Evolutionary conservation across 2,113 vertebrate genomes (phyloP).

Genomic region (Alexandromys fortis): DNA sequence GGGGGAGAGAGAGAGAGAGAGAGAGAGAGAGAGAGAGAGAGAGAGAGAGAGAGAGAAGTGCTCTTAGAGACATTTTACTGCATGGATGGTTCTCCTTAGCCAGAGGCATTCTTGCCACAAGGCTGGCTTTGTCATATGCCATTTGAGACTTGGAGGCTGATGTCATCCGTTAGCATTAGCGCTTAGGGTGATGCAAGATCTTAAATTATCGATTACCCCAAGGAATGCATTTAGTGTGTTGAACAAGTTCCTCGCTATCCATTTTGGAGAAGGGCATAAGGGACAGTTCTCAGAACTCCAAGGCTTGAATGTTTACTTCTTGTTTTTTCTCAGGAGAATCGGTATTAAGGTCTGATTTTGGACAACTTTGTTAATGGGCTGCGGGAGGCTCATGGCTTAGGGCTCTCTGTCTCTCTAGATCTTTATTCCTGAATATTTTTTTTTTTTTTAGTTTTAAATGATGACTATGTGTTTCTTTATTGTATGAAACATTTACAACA

Average conservation of each 20-base stretch:
- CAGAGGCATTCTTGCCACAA: constrained; percentile 54
- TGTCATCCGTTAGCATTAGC: constrained; percentile 77
- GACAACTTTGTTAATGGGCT: constrained; percentile 4
- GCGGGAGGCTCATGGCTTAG: not conserved
- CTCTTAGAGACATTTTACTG: not conserved
- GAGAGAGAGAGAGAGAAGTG: not conserved
- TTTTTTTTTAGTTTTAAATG: not conserved
- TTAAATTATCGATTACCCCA: constrained; percentile 75
- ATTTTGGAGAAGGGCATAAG: constrained; percentile 50
- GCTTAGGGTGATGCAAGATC: constrained; percentile 75
- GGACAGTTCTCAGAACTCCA: not conserved
- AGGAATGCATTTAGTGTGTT: constrained; percentile 51
- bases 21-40: rapidly evolving
- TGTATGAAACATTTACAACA: not conserved
- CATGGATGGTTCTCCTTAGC: not conserved
- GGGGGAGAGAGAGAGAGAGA: rapidly evolving
- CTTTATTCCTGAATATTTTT: constrained; percentile 2
- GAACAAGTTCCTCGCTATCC: constrained; percentile 60
- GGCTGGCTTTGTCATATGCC: constrained; percentile 52
- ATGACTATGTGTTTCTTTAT: not conserved
- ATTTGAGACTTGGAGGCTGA: constrained; percentile 76
- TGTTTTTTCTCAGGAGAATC: constrained; percentile 35
- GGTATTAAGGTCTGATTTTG: not conserved
- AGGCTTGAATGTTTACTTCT: constrained; percentile 40
- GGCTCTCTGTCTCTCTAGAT: not conserved